Evolutionary conservation across 2,888 invertebrate species (phyloP), one percentile per base, ranked within the genome.

Genomic region (Dasysyrphus albostriatus): DNA sequence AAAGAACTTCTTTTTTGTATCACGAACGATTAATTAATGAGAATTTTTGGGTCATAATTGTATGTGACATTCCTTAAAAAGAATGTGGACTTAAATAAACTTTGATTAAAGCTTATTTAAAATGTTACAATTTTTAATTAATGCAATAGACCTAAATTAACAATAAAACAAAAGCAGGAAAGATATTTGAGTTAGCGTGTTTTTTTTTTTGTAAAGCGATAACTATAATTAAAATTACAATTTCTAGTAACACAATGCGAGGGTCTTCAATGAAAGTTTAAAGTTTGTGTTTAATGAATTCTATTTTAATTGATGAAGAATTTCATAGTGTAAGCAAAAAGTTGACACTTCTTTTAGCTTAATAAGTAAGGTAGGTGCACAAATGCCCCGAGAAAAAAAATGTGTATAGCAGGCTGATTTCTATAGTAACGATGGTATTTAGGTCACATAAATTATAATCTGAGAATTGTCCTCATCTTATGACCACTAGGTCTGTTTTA

Each of bases 21-120:
- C 61, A 42, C 39, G 39, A 61, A 14, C 3, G 4, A 14, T 5
- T 61, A 61, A 61, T 61, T 61, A 61, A 24, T 39, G 14, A 24
- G 42, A 42, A 61, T 61, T 61, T 61, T 39, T 42, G 61, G 61
- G 61, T 61, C 61, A 61, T 8, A 59, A 14, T 37, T 59, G 61
- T 29, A 42, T 12, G 42, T 4, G 6, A 59, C 37, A 58, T 59
- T 59, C 14, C 61, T 42, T 19, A n/a, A n/a, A 39, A n/a, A 39
- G 24, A 7, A 32, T 6, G 14, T 8, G 14, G 19, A 1, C 2
- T 29, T 59, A 24, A 59, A 59, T 24, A 10, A 39, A 61, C 39
- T 61, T 42, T 61, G 39, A 61, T 61, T 61, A 42, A 42, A 42
- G 42, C 39, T 47, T 39, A 42, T 61, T 61, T 42, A 61, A 61